A percentile compares a stretch with the other conserved stretches of the same genome.
phyloP scores from a whole-genome alignment of 2,797 vertebrate genomes.

The Silurus lanzhouensis region DNA sequence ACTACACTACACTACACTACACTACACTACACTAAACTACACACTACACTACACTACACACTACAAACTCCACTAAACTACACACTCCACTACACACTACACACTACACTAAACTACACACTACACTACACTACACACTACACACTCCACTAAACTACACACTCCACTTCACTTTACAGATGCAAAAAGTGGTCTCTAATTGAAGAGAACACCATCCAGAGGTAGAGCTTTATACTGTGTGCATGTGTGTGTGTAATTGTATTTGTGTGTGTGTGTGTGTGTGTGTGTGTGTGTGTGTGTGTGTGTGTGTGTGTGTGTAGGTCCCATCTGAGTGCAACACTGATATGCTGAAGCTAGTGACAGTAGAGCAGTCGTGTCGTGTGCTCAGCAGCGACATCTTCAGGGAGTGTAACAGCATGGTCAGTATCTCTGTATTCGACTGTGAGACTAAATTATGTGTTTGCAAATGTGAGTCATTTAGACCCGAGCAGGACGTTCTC shows the following conservation, averaged over 20 bases:
- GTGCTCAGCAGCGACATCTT: slow-evolving; percentile 84
- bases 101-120: too few relatives aligned
- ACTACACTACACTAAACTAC: too few relatives aligned
- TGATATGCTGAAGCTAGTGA: slow-evolving; percentile 81
- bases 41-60: too few relatives aligned
- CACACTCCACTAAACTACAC: too few relatives aligned
- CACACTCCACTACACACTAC: too few relatives aligned
- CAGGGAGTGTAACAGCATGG: slow-evolving; percentile 85
- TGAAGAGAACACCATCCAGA: too few relatives aligned
- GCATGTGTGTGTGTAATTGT: slow-evolving; percentile 11
- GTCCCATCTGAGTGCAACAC: slow-evolving; percentile 73
- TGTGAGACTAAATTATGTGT: neutral
- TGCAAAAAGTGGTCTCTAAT: too few relatives aligned
- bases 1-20: neutral
- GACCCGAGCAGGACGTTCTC: neutral
- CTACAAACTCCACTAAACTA: too few relatives aligned
- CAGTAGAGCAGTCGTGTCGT: slow-evolving; percentile 89
- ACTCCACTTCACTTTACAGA: too few relatives aligned
- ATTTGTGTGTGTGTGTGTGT: neutral
- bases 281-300: slow-evolving; percentile 16
- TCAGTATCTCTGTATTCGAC: slow-evolving; percentile 63
- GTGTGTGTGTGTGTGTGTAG: slow-evolving; percentile 59
- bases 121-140: too few relatives aligned
- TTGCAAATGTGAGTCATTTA: neutral
- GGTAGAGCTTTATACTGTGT: neutral